Evolutionary conservation across 1,140 invertebrate species (phyloP).

Genomic region (Tetramorium simillimum): DNA sequence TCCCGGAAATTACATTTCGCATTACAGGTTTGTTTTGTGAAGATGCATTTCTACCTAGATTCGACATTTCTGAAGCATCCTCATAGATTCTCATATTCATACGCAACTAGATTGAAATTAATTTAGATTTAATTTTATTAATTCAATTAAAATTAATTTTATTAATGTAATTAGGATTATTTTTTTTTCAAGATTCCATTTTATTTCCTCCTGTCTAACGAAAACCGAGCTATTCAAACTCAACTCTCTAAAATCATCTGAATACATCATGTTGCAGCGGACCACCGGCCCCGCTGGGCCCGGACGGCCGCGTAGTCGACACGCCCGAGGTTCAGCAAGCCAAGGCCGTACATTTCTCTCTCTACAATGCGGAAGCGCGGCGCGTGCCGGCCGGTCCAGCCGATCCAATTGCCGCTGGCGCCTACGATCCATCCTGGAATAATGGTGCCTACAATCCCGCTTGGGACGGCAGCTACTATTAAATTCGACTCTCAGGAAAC

Average conservation of each 20-base stretch:
- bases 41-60: background rate
- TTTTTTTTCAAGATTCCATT: background rate
- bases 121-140: too few relatives aligned
- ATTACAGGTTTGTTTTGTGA: conserved; percentile 76
- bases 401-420: conserved; percentile 62
- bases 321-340: conserved; percentile 88
- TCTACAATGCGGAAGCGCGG: conserved; percentile 86
- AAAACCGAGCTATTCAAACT: background rate
- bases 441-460: conserved; percentile 67
- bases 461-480: conserved; percentile 68
- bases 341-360: conserved; percentile 87
- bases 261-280: conserved; percentile 71
- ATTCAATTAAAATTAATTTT: too few relatives aligned
- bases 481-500: conserved; percentile 7
- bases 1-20: conserved; percentile 75
- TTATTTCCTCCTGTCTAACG: background rate
- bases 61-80: background rate
- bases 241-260: background rate
- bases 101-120: background rate
- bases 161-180: background rate
- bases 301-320: conserved; percentile 87
- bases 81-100: background rate
- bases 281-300: conserved; percentile 84
- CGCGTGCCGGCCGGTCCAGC: conserved; percentile 82
- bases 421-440: conserved; percentile 76